Evolutionary conservation across 2,888 invertebrate species (phyloP).

Genomic region (Frankliniella intonsa): DNA sequence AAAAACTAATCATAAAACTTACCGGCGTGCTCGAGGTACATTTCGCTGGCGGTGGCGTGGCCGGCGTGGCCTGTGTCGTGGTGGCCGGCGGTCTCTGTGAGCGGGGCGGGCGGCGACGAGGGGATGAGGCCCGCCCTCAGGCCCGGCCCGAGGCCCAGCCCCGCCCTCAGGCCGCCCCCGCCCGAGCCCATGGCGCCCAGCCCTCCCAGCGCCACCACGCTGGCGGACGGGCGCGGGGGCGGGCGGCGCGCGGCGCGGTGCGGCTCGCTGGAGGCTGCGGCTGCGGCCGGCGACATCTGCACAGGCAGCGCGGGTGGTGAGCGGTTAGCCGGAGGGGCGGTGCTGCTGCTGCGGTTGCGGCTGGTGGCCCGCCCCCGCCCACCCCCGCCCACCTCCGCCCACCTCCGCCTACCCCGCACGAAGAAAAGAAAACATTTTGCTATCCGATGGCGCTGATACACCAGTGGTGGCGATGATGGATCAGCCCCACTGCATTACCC

Average conservation of each 20-base stretch:
- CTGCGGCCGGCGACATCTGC: not conserved
- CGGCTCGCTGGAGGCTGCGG: not conserved
- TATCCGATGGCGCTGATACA: too few species aligned
- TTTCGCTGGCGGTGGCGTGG: not conserved
- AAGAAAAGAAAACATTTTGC: too few species aligned
- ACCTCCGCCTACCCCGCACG: too few species aligned
- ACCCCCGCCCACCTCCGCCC: too few species aligned
- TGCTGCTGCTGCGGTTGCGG: too few species aligned
- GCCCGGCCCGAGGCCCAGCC: not conserved
- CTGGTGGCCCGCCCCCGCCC: too few species aligned
- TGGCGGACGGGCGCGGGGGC: not conserved
- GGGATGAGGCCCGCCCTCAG: not conserved
- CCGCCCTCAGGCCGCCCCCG: not conserved
- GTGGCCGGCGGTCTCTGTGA: not conserved
- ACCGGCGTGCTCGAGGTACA: not conserved
- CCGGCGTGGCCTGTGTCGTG: not conserved
- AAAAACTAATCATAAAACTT: not conserved
- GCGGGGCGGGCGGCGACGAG: not conserved
- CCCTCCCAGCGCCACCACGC: not conserved
- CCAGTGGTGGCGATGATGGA: too few species aligned
- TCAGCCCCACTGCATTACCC: too few species aligned
- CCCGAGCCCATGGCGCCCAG: not conserved
- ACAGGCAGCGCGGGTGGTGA: too few species aligned
- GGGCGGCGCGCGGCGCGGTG: not conserved
- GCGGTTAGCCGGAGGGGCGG: too few species aligned